phyloP scores from a whole-genome alignment of 1,140 invertebrate genomes.

The Andrena cerasifolii region DNA sequence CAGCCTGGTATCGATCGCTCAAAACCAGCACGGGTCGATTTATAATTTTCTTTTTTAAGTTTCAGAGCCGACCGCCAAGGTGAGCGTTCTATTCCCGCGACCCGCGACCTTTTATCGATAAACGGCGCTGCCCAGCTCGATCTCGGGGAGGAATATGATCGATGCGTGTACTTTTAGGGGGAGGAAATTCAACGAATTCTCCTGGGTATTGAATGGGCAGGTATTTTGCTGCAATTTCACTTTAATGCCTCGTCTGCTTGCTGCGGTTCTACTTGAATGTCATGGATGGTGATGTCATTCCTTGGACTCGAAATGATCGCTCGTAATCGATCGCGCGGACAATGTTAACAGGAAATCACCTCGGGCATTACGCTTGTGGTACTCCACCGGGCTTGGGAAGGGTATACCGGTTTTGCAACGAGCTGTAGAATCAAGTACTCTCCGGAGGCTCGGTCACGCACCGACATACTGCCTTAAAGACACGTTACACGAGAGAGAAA shows the following conservation, averaged over 20 bases:
- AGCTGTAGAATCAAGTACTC: conserved; percentile 17
- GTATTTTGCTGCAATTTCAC: too few species aligned
- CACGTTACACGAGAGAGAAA: conserved; percentile 63
- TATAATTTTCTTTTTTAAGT: not conserved
- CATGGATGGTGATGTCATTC: not conserved
- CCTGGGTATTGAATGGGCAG: too few species aligned
- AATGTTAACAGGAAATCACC: not conserved
- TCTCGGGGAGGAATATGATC: not conserved
- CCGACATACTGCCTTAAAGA: conserved; percentile 54
- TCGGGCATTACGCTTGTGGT: not conserved
- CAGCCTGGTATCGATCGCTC: not conserved
- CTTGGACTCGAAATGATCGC: not conserved
- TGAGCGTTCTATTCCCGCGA: not conserved
- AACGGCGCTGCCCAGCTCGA: not conserved
- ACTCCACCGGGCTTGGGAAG: not conserved
- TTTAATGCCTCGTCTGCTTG: too few species aligned
- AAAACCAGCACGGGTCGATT: not conserved
- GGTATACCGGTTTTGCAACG: conserved; percentile 47
- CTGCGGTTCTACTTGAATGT: too few species aligned
- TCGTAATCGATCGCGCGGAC: not conserved
- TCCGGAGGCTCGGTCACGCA: conserved; percentile 46
- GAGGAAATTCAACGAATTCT: too few species aligned
- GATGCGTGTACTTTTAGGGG: not conserved
- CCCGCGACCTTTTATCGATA: not conserved
- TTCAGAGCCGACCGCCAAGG: not conserved